phyloP scores from a whole-genome alignment of 1,140 invertebrate species.

The Paracyclopina nana region DNA sequence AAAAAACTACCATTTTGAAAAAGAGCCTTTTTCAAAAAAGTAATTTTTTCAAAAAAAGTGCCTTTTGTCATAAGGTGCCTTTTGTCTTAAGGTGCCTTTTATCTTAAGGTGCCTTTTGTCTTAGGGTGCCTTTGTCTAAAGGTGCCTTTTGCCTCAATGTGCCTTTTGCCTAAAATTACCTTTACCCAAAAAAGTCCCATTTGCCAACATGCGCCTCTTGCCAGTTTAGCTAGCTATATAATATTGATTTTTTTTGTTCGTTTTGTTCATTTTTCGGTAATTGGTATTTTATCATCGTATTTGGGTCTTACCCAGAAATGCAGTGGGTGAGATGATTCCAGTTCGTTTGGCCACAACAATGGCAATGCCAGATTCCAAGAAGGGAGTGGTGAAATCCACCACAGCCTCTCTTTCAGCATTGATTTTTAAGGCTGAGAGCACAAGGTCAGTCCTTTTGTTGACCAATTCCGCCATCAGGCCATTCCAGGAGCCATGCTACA shows the following conservation, averaged over 20 bases:
- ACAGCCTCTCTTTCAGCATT: conserved; percentile 72
- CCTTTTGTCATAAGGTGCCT: no score
- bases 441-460: conserved; percentile 81
- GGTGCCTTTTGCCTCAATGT: no score
- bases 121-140: no score
- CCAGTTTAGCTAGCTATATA: background rate
- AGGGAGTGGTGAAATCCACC: conserved; percentile 85
- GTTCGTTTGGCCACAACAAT: conserved; percentile 90
- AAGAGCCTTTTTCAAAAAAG: no score
- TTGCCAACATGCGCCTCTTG: background rate
- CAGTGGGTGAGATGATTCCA: conserved; percentile 91
- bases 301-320: conserved; percentile 68
- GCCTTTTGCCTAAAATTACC: no score
- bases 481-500: conserved; percentile 80
- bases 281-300: background rate
- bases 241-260: background rate
- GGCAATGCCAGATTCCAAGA: conserved; percentile 93
- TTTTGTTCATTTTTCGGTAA: background rate
- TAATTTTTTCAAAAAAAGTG: no score
- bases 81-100: no score
- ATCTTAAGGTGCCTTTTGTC: no score
- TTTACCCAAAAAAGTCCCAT: no score
- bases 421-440: conserved; percentile 88
- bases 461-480: conserved; percentile 69
- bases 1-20: no score